Conservation (phyloP, 2,797 vertebrate species). For the Telmatherina bonti region DNA sequence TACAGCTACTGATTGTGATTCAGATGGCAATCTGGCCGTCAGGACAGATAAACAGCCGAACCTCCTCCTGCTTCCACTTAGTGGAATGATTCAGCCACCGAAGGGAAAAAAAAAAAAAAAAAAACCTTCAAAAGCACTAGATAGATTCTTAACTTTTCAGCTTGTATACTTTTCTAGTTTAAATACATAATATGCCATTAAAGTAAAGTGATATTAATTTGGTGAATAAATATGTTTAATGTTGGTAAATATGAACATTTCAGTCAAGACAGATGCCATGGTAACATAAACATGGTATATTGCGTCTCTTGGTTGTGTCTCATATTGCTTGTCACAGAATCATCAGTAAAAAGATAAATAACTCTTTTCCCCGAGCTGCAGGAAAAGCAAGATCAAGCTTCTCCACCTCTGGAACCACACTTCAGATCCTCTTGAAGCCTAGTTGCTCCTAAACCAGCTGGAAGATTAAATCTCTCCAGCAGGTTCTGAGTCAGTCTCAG, state of each 20-base stretch:
- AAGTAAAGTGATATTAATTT: background rate
- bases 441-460: background rate
- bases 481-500: background rate
- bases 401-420: background rate
- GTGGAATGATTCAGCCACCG: conserved; percentile 30
- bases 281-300: no score
- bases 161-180: no score
- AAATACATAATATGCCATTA: background rate
- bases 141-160: no score
- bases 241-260: background rate
- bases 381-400: background rate
- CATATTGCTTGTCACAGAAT: no score
- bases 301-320: no score
- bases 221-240: background rate
- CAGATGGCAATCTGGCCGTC: conserved; percentile 33
- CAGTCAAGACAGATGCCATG: no score
- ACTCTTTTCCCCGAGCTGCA: background rate
- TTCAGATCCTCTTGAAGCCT: background rate
- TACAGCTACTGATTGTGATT: conserved; percentile 52
- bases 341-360: background rate
- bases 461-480: background rate
- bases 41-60: conserved; percentile 49
- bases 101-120: conserved; percentile 1
- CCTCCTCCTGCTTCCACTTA: conserved; percentile 31
- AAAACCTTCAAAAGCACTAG: no score